Percentiles rank a stretch among this genome's conserved stretches.
Evolutionary conservation across 2,797 vertebrate genomes (phyloP).

Genomic region (Neosalanx taihuensis): DNA sequence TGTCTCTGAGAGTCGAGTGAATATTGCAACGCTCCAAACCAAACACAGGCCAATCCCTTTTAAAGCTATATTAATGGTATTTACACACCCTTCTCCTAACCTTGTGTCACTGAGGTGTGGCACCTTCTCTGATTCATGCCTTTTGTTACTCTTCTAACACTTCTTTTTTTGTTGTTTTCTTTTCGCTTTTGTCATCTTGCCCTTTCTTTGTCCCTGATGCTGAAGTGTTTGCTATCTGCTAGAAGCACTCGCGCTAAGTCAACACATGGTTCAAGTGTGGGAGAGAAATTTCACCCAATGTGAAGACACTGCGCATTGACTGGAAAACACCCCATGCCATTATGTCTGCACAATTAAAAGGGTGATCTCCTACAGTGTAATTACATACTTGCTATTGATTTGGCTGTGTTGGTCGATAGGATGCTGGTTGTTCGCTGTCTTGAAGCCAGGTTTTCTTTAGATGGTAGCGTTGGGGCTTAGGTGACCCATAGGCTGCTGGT

Average conservation of each 20-base stretch:
- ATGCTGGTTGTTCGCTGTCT: neutral
- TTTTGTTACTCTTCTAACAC: constrained; percentile 47
- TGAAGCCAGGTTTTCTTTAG: neutral
- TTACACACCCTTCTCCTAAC: constrained; percentile 55
- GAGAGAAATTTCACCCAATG: constrained; percentile 9
- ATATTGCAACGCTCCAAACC: constrained; percentile 31
- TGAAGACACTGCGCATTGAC: constrained; percentile 3
- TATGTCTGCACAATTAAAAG: constrained; percentile 20
- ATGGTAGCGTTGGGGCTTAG: neutral
- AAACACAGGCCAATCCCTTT: constrained; percentile 43
- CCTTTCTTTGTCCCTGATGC: constrained; percentile 36
- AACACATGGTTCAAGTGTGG: constrained; percentile 19
- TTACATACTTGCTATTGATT: constrained; percentile 32
- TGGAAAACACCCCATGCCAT: neutral
- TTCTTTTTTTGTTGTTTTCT: no score
- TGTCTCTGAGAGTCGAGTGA: constrained; percentile 29
- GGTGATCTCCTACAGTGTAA: constrained; percentile 23
- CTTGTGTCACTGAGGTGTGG: constrained; percentile 46
- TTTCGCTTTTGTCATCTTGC: constrained; percentile 38
- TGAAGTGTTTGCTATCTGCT: constrained; percentile 30
- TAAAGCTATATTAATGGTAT: constrained; percentile 58
- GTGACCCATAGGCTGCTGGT: neutral
- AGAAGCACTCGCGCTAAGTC: constrained; percentile 24
- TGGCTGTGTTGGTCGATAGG: constrained; percentile 11
- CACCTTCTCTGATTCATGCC: constrained; percentile 53